These are phyloP conservation scores for Poecilobothrus nobilitatus DNA, from an alignment of 2,888 invertebrate species.

Conservation along the genomic window DNA sequence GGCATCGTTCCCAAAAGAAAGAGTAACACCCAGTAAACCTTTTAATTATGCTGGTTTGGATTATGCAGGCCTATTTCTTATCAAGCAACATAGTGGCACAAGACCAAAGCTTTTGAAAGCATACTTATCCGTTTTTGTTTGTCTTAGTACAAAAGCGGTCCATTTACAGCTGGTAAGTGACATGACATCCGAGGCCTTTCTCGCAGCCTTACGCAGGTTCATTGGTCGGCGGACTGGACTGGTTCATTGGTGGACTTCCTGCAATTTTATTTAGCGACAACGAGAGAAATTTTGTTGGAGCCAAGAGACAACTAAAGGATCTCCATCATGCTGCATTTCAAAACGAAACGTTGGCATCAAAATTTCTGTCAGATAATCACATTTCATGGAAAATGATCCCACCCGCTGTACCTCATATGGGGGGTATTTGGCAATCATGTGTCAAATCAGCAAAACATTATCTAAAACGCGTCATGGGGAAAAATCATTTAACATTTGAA, in stretches of 20 bases:
- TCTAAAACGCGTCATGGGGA: too few relatives aligned
- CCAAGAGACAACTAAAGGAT: slow-evolving; percentile 14
- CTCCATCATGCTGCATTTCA: slow-evolving; percentile 7
- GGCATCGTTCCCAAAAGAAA: neutral
- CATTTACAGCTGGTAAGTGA: too few relatives aligned
- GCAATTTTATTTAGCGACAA: too few relatives aligned
- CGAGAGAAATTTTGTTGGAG: slow-evolving; percentile 29
- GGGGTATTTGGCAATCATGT: too few relatives aligned
- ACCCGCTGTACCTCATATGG: too few relatives aligned
- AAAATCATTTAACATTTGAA: too few relatives aligned
- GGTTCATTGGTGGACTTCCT: slow-evolving; percentile 25
- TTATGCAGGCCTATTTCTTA: too few relatives aligned
- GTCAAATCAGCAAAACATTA: too few relatives aligned
- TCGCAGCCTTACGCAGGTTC: slow-evolving; percentile 25
- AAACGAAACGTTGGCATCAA: too few relatives aligned
- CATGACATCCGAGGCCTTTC: slow-evolving; percentile 23
- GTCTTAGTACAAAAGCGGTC: slow-evolving; percentile 18
- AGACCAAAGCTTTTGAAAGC: slow-evolving; percentile 21
- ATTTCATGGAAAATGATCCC: too few relatives aligned
- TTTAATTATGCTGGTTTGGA: too few relatives aligned
- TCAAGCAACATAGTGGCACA: slow-evolving; percentile 14
- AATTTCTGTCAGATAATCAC: too few relatives aligned
- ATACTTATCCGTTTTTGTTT: slow-evolving; percentile 24
- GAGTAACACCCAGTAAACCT: slow-evolving; percentile 9
- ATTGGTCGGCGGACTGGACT: slow-evolving; percentile 22